A percentile compares a stretch with the other conserved stretches of the same genome.
These are phyloP conservation scores for Lycaena phlaeas DNA, from an alignment of 2,888 invertebrate species.

Conservation along the genomic window DNA sequence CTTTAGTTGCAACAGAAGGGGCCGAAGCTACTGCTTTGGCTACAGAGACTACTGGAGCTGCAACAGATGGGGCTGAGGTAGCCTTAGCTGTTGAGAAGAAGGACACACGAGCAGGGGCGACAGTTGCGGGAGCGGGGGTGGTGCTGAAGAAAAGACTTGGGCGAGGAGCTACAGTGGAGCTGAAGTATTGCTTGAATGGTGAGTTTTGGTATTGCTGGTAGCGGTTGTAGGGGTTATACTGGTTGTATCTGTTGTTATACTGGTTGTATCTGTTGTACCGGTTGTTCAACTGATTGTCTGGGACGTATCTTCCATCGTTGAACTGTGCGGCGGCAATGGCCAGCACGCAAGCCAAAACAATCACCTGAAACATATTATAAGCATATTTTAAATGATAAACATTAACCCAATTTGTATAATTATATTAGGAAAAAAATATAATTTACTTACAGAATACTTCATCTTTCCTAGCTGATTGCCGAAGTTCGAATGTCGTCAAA, in stretches of 20 bases:
- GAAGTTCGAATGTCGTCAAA: conserved; percentile 58
- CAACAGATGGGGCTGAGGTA: background rate
- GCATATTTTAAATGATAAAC: background rate
- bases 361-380: conserved; percentile 19
- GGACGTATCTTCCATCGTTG: conserved; percentile 17
- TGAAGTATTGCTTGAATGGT: conserved; percentile 8
- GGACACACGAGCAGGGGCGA: background rate
- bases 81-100: background rate
- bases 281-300: conserved; percentile 16
- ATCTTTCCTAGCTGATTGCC: conserved; percentile 34
- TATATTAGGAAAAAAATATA: conserved; percentile 11
- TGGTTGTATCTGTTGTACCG: conserved; percentile 18
- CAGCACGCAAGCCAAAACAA: conserved; percentile 36
- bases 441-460: conserved; percentile 52
- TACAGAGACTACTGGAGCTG: conserved; percentile 12
- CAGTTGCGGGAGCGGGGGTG: background rate
- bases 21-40: no score
- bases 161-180: conserved; percentile 6
- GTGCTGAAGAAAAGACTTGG: conserved; percentile 4
- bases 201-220: conserved; percentile 16
- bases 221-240: conserved; percentile 13
- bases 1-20: no score
- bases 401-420: background rate
- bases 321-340: conserved; percentile 44
- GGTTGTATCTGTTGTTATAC: conserved; percentile 15